Percentiles rank a stretch among this genome's conserved stretches.
Conservation (phyloP, 2,888 invertebrate genomes). For the Eutolmus rufibarbis region DNA sequence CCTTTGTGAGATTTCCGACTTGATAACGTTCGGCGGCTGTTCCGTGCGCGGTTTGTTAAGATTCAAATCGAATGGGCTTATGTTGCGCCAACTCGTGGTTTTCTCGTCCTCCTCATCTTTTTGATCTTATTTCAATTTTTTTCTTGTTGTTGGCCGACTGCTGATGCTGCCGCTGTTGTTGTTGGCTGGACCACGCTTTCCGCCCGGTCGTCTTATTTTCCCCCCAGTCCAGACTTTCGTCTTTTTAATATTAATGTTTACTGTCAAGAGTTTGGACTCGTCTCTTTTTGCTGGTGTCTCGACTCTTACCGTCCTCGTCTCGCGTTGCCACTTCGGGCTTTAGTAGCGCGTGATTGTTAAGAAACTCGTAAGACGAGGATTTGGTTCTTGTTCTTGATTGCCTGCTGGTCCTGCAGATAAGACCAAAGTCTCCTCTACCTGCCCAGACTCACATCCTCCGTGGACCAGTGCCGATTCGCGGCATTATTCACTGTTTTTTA, state of each 20-base stretch:
- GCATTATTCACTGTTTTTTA: constrained; percentile 19
- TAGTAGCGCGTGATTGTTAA: constrained; percentile 13
- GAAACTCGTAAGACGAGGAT: constrained; percentile 28
- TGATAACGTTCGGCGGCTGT: constrained; percentile 56
- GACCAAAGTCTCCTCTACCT: background rate
- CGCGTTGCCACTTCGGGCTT: background rate
- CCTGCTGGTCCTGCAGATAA: constrained; percentile 16
- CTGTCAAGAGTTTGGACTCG: constrained; percentile 12
- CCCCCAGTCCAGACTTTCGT: background rate
- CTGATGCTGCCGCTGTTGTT: background rate
- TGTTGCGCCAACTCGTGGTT: constrained; percentile 34
- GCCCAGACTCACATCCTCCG: background rate
- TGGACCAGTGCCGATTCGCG: background rate
- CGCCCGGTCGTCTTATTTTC: background rate
- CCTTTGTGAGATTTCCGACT: constrained; percentile 63
- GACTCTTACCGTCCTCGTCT: background rate
- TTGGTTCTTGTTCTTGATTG: constrained; percentile 24
- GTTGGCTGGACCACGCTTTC: background rate
- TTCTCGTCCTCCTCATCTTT: background rate
- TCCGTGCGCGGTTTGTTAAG: constrained; percentile 46
- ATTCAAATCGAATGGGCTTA: constrained; percentile 37
- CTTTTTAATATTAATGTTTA: constrained; percentile 36
- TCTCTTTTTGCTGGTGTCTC: constrained; percentile 12
- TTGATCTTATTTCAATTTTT: background rate
- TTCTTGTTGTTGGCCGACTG: background rate